Conservation (phyloP, 1,140 invertebrate species). For the Eriosoma lanigerum region DNA sequence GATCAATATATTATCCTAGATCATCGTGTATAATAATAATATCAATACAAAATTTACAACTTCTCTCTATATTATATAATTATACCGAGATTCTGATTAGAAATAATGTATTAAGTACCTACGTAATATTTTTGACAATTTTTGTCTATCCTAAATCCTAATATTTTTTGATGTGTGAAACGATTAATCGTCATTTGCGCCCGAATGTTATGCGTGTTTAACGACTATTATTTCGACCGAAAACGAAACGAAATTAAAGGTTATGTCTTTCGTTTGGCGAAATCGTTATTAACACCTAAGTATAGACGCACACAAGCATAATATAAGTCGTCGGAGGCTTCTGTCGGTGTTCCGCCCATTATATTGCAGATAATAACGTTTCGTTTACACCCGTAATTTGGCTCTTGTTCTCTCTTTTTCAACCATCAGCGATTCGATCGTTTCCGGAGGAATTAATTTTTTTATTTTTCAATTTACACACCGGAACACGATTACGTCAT, state of each 20-base stretch:
- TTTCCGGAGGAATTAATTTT: constrained; percentile 34
- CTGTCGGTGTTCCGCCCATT: not conserved
- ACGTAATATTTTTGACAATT: no score
- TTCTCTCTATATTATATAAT: no score
- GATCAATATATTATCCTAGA: no score
- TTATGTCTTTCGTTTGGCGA: constrained; percentile 26
- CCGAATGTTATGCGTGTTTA: constrained; percentile 18
- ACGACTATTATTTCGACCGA: constrained; percentile 13
- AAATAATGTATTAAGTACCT: no score
- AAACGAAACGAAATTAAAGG: constrained; percentile 28
- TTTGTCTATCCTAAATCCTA: no score
- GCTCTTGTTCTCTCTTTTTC: not conserved
- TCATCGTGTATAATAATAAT: no score
- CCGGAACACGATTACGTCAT: constrained; percentile 30
- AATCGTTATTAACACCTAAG: constrained; percentile 43
- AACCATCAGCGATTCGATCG: not conserved
- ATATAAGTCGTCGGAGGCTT: not conserved
- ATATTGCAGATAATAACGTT: constrained; percentile 1
- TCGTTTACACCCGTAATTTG: constrained; percentile 25
- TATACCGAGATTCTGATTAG: no score
- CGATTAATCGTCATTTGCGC: not conserved
- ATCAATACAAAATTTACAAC: no score
- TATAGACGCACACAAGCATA: not conserved
- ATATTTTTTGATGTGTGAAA: no score
- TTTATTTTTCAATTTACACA: constrained; percentile 44